Percentiles rank a stretch among this genome's conserved stretches.
Conservation (phyloP, 2,888 invertebrate genomes). For the Eustalomyia histrio region DNA sequence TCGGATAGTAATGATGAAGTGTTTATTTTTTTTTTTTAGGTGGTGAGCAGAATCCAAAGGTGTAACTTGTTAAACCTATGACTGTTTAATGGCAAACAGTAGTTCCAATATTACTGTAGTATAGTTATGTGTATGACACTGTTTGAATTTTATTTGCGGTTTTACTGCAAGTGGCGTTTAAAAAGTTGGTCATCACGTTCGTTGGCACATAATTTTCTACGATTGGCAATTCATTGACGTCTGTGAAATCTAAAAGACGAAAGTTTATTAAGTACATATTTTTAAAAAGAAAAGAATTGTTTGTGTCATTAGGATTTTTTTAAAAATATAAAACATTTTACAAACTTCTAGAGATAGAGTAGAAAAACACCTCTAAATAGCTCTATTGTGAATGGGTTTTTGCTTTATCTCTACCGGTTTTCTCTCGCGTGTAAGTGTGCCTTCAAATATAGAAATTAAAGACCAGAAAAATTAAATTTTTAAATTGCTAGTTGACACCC, state of each 20-base stretch:
- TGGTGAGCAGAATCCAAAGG: constrained; percentile 18
- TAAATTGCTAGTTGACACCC: too few species aligned
- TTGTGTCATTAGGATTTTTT: not conserved
- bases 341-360: too few species aligned
- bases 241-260: constrained; percentile 28
- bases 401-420: too few species aligned
- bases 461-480: too few species aligned
- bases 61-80: constrained; percentile 15
- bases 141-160: constrained; percentile 14
- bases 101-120: constrained; percentile 19
- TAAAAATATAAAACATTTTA: too few species aligned
- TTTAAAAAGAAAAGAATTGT: not conserved
- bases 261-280: constrained; percentile 16
- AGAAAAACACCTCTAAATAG: too few species aligned
- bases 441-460: too few species aligned
- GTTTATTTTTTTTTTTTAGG: constrained; percentile 7
- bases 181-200: constrained; percentile 58
- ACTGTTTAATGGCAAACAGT: constrained; percentile 18
- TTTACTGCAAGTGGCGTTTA: constrained; percentile 52
- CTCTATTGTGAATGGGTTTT: too few species aligned
- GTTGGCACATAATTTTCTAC: constrained; percentile 44
- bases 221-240: constrained; percentile 20
- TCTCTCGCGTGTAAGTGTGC: too few species aligned
- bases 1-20: constrained; percentile 12
- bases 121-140: constrained; percentile 22